A percentile compares a stretch with the other conserved stretches of the same genome.
Evolutionary conservation across 2,797 vertebrate species (phyloP).

Genomic region (Zonotrichia albicollis): DNA sequence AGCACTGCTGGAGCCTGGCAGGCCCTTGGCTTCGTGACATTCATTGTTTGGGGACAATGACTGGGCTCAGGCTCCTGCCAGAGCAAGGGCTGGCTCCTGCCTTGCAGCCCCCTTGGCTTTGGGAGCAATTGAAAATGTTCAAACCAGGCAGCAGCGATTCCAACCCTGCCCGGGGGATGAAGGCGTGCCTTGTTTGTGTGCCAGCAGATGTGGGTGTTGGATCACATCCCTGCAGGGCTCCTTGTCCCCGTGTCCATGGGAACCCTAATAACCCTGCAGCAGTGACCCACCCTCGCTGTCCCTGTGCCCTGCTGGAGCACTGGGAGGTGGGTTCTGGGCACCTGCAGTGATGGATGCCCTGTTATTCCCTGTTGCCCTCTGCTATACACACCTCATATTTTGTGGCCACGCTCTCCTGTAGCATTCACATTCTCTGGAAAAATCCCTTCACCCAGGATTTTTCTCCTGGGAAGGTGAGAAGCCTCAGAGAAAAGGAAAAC

Average conservation of each 20-base stretch:
- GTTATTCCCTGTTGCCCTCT: not conserved
- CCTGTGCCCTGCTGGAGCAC: not conserved
- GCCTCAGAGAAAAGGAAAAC: no score
- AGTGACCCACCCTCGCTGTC: not conserved
- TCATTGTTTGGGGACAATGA: not conserved
- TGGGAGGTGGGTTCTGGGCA: not conserved
- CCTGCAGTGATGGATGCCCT: not conserved
- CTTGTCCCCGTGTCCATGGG: not conserved
- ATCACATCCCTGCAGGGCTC: constrained; percentile 17
- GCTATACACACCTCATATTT: not conserved
- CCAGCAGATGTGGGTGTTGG: constrained; percentile 55
- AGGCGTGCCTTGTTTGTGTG: constrained; percentile 54
- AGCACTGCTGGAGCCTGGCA: not conserved
- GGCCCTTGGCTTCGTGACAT: not conserved
- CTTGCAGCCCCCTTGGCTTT: constrained; percentile 36
- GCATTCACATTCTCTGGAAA: no score
- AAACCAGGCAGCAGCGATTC: not conserved
- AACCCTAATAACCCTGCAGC: not conserved
- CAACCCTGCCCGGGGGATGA: constrained; percentile 35
- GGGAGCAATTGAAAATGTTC: not conserved
- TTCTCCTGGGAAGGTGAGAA: no score
- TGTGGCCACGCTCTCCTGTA: not conserved
- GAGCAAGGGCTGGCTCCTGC: constrained; percentile 37
- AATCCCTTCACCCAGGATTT: no score
- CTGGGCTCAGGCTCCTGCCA: not conserved